Base-by-base conservation (phyloP, 2,113 vertebrate species). In the Microcebus ravelobensis region DNA sequence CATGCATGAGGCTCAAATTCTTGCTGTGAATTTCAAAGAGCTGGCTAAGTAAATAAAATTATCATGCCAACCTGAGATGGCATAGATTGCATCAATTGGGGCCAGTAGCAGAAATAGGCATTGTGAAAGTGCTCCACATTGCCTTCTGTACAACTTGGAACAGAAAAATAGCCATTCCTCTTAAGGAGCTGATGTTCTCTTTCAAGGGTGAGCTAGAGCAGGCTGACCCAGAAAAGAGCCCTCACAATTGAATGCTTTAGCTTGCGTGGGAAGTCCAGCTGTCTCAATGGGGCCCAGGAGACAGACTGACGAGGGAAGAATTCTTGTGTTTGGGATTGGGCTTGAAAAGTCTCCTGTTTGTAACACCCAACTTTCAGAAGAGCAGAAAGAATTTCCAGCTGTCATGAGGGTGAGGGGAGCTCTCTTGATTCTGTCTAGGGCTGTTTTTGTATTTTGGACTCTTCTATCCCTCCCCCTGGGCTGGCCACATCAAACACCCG, bases 261-360 rank as follows among this genome's bases (percentile, higher is more conserved):
- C 91, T 96, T 91, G 95, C 80, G 87, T 97, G 97, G 97, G 86
- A 98, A 97, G 96, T 39, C 95, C 95, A 95, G 93, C 95, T 96
- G 94, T 94, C 95, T 98, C 39, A 0, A 6, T 71, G 89, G 79
- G 93, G 93, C 94, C 95, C 96, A 39, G 94, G 97, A 97, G 94
- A 96, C 97, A 97, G 91, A 73, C 83, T 81, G 94, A 96, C 3
- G 48, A 91, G 93, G 82, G 76, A 85, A 96, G 93, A 94, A 96
- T 95, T 89, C 73, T 91, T 94, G 65, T 95, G 91, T 98, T 97
- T 97, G 95, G 87, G 90, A 81, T 6, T 63, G 87, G 63, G 83
- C 92, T 97, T 96, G 96, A 80, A 87, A 95, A 85, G 89, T 87
- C 91, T 90, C 76, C 83, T 91, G 86, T 92, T 96, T 87, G 59